A percentile compares a stretch with the other conserved stretches of the same genome.
Evolutionary conservation across 2,888 invertebrate species (phyloP).

Genomic region (Orthosia gracilis): DNA sequence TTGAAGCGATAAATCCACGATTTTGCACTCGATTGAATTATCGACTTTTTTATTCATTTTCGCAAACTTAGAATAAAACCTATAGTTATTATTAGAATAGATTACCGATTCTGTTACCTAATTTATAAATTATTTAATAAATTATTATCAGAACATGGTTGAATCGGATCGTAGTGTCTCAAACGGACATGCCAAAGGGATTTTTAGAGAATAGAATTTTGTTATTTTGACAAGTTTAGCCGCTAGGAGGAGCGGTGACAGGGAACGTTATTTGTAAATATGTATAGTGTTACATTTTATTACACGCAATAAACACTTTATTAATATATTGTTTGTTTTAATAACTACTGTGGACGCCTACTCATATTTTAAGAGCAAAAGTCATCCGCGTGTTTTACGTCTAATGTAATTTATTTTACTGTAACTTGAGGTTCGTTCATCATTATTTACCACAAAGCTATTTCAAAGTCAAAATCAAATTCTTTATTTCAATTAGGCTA

Average conservation of each 20-base stretch:
- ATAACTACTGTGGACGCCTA: neutral
- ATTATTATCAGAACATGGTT: constrained; percentile 24
- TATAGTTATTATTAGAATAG: constrained; percentile 21
- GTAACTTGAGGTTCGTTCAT: too few relatives aligned
- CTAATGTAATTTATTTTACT: too few relatives aligned
- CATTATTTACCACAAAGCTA: too few relatives aligned
- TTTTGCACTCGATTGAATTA: constrained; percentile 14
- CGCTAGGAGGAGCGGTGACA: constrained; percentile 54
- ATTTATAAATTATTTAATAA: constrained; percentile 41
- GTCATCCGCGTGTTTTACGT: too few relatives aligned
- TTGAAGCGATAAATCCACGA: neutral
- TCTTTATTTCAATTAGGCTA: too few relatives aligned
- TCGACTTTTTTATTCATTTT: neutral
- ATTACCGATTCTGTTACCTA: constrained; percentile 21
- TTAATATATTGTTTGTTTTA: constrained; percentile 31
- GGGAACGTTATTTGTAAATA: constrained; percentile 77
- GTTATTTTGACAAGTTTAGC: constrained; percentile 77
- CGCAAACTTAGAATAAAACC: constrained; percentile 17
- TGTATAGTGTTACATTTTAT: constrained; percentile 85
- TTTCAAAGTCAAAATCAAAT: too few relatives aligned
- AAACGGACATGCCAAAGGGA: constrained; percentile 69
- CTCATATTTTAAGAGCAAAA: too few relatives aligned
- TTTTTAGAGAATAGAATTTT: constrained; percentile 73
- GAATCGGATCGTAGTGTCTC: constrained; percentile 46
- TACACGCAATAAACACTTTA: constrained; percentile 80